phyloP scores from a whole-genome alignment of 2,113 vertebrate species.

The Podarcis muralis region DNA sequence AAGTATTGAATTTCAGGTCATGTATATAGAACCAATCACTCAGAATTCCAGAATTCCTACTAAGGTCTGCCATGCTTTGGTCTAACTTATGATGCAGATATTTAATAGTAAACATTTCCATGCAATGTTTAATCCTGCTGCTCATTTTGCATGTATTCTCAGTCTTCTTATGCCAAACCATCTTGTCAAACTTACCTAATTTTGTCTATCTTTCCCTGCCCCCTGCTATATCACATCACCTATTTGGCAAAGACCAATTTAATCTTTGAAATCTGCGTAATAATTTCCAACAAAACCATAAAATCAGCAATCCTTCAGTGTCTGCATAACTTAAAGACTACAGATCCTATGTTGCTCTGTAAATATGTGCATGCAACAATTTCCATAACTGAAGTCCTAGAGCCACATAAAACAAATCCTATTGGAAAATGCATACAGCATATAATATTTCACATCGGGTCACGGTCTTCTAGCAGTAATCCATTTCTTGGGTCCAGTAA shows the following conservation, averaged over 20 bases:
- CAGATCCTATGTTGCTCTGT: too few relatives aligned
- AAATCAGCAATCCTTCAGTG: background rate
- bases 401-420: background rate
- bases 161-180: background rate
- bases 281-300: background rate
- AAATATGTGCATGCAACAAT: background rate
- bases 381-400: background rate
- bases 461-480: background rate
- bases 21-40: background rate
- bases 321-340: background rate
- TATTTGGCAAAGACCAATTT: background rate
- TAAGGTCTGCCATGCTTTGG: background rate
- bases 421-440: background rate
- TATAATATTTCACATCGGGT: background rate
- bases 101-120: background rate
- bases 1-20: background rate
- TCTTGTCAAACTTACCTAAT: background rate
- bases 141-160: background rate
- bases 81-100: background rate
- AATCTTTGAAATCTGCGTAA: background rate
- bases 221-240: background rate
- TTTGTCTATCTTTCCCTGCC: background rate
- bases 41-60: background rate
- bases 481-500: background rate
- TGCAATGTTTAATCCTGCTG: background rate